Conservation (phyloP, 2,888 invertebrate species). For the Cheilosia scutellata region DNA sequence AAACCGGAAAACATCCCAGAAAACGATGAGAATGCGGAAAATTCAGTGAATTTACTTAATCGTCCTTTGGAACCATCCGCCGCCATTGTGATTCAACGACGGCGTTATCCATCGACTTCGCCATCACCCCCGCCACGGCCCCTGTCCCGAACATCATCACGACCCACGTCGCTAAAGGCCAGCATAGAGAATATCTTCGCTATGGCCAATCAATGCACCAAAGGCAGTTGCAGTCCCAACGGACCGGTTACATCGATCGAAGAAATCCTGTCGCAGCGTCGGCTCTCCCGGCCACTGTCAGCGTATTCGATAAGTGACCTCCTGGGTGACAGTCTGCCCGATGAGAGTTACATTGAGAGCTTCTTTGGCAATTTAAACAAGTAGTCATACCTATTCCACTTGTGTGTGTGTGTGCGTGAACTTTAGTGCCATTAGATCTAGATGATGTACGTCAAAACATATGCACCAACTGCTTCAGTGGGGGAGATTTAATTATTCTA, state of each 20-base stretch:
- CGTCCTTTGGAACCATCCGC: slow-evolving; percentile 62
- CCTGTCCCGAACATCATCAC: slow-evolving; percentile 61
- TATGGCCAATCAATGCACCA: slow-evolving; percentile 80
- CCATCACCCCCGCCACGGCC: slow-evolving; percentile 67
- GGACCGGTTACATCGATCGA: slow-evolving; percentile 82
- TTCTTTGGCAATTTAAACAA: slow-evolving; percentile 65
- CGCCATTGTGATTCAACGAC: slow-evolving; percentile 74
- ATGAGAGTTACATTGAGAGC: slow-evolving; percentile 69
- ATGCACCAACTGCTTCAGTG: not conserved
- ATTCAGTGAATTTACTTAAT: slow-evolving; percentile 80
- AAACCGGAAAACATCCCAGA: slow-evolving; percentile 78
- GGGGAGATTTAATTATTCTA: slow-evolving; percentile 37
- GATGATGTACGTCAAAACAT: slow-evolving; percentile 9
- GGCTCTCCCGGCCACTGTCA: slow-evolving; percentile 82
- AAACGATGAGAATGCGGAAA: slow-evolving; percentile 81
- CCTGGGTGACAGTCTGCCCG: slow-evolving; percentile 79
- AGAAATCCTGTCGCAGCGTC: slow-evolving; percentile 82
- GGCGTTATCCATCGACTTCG: slow-evolving; percentile 69
- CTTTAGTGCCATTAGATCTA: slow-evolving; percentile 38
- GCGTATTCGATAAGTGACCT: slow-evolving; percentile 84
- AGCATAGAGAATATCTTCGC: slow-evolving; percentile 83
- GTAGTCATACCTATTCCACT: slow-evolving; percentile 5
- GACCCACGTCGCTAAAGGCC: slow-evolving; percentile 79
- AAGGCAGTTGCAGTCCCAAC: slow-evolving; percentile 77
- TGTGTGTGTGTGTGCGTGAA: slow-evolving; percentile 6